Evolutionary conservation across 2,113 vertebrate species (phyloP), one percentile per base, ranked within the genome.

Genomic region (Pterocles orientalis): DNA sequence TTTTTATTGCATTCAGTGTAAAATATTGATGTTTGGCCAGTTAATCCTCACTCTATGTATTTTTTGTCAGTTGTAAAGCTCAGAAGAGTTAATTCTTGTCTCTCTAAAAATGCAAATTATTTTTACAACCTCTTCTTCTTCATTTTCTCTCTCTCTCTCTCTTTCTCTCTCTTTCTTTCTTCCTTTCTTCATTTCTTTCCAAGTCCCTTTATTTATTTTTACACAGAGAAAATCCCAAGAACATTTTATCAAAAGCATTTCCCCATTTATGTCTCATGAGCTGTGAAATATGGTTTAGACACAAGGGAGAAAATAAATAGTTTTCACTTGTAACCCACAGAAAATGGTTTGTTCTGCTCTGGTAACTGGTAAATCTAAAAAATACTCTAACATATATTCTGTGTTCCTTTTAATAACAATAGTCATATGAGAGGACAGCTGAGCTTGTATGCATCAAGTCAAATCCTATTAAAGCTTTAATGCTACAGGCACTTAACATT

Each of bases 241-340:
- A 71, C 18, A 14, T 90, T 95, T 94, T 92, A 87, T 83, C 1
- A 0, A 94, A 96, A 70, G 16, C 24, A 47, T 75, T 41, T 75
- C 80, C 45, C n/a, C 20, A 56, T 89, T 95, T 89, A 20, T 93
- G 85, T 86, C 85, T 96, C 48, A 91, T 93, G 85, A 92, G 39
- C 60, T 96, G 82, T 95, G 78, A 97, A 97, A 96, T 92, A 95
- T 58, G 70, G 83, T 95, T 98, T 97, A 83, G 81, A 92, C 79
- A 94, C 54, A 94, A 94, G 68, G 39, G 66, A 92, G 64, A 92
- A 97, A 92, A 97, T 94, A 97, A 96, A 97, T 92, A 82, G 56
- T 88, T 97, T 97, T 97, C 80, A 95, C 94, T 82, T 95, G 68
- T 78, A 97, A 68, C 12, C 54, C 60, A 90, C 54, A 94, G 33